Conservation (phyloP, 1,140 invertebrate genomes). For the Branchinecta lindahli region DNA sequence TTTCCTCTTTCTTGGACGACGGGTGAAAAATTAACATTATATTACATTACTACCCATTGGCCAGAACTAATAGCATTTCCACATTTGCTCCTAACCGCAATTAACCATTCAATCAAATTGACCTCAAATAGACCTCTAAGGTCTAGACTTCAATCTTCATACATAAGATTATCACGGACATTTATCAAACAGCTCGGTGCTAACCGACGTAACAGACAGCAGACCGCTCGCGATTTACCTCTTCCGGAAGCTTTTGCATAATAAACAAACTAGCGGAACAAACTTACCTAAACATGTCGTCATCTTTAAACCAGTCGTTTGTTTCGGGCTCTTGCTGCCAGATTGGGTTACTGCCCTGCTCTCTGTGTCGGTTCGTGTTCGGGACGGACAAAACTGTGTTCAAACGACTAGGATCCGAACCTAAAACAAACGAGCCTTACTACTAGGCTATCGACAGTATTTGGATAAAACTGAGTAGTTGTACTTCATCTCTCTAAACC, state of each 20-base stretch:
- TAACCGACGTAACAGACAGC: no score
- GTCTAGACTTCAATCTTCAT: no score
- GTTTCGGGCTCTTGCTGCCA: slow-evolving; percentile 79
- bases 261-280: neutral
- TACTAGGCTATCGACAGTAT: neutral
- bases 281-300: slow-evolving; percentile 36
- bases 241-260: neutral
- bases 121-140: no score
- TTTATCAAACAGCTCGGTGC: no score
- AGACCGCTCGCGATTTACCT: no score
- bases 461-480: neutral
- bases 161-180: no score
- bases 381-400: slow-evolving; percentile 48
- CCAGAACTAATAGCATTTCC: no score
- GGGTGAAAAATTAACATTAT: no score
- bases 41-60: no score
- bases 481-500: slow-evolving; percentile 12
- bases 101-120: no score
- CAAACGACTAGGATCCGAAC: slow-evolving; percentile 51
- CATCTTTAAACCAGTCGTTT: slow-evolving; percentile 83
- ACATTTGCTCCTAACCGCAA: no score
- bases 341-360: slow-evolving; percentile 84
- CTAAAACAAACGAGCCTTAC: slow-evolving; percentile 25
- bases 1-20: no score
- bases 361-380: slow-evolving; percentile 84